These are phyloP conservation scores for Xestia rhomboidea DNA, from an alignment of 2,888 invertebrate genomes.

Conservation along the genomic window DNA sequence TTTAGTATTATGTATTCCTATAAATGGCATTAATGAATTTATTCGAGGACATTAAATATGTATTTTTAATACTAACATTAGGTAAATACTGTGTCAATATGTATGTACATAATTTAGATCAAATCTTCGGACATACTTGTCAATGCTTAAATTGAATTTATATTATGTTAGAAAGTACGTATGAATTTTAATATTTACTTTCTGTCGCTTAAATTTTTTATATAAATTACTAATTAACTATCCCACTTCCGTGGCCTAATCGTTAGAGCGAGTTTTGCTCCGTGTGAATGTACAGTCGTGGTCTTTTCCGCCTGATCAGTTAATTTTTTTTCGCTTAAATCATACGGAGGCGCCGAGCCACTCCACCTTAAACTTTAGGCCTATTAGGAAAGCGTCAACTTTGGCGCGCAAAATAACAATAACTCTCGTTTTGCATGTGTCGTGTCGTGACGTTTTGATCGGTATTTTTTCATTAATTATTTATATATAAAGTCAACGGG, in stretches of 20 bases:
- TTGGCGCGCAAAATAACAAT: no score
- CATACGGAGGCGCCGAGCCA: no score
- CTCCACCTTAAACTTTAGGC: no score
- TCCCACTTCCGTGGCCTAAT: neutral
- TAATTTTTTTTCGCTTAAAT: no score
- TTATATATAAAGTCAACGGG: no score
- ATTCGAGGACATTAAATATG: neutral
- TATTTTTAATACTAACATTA: neutral
- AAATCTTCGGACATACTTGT: neutral
- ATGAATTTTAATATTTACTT: neutral
- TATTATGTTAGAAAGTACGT: constrained; percentile 9
- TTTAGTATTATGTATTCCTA: neutral
- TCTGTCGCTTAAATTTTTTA: neutral
- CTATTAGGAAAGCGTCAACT: no score
- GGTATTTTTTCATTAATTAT: no score
- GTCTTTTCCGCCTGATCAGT: no score
- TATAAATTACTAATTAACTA: neutral
- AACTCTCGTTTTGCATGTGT: no score
- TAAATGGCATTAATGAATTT: neutral
- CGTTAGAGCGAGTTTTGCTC: neutral
- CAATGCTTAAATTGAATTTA: neutral
- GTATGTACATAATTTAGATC: constrained; percentile 10
- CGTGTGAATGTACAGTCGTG: no score
- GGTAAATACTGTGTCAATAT: neutral
- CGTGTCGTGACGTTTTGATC: no score